These are phyloP conservation scores for Enoplosus armatus DNA, from an alignment of 2,797 vertebrate species.

Conservation along the genomic window DNA sequence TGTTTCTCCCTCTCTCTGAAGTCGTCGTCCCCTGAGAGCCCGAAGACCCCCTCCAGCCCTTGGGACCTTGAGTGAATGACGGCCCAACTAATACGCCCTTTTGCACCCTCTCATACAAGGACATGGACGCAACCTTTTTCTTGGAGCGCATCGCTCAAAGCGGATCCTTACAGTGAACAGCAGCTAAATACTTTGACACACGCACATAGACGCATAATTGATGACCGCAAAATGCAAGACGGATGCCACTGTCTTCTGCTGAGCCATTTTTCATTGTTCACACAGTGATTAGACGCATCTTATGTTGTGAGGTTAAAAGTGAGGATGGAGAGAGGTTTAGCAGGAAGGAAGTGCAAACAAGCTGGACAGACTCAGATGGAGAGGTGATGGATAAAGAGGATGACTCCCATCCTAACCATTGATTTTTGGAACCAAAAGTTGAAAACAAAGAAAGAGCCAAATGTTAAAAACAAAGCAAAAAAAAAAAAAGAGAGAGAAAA, in stretches of 20 bases:
- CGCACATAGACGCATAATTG: slow-evolving; percentile 51
- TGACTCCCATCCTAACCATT: slow-evolving; percentile 36
- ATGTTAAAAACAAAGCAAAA: slow-evolving; percentile 49
- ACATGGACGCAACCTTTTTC: slow-evolving; percentile 72
- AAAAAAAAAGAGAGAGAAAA: slow-evolving; percentile 34
- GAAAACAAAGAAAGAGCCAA: slow-evolving; percentile 52
- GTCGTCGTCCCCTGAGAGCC: slow-evolving; percentile 87
- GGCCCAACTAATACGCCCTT: slow-evolving; percentile 73
- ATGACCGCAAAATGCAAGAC: slow-evolving; percentile 67
- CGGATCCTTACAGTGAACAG: slow-evolving; percentile 65
- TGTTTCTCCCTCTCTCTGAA: slow-evolving; percentile 86
- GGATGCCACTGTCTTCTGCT: slow-evolving; percentile 76
- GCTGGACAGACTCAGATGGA: slow-evolving; percentile 43
- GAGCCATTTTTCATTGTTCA: slow-evolving; percentile 78
- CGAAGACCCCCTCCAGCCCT: slow-evolving; percentile 85
- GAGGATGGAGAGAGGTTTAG: slow-evolving; percentile 48
- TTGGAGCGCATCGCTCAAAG: slow-evolving; percentile 69
- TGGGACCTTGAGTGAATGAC: slow-evolving; percentile 89
- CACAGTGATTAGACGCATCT: slow-evolving; percentile 51
- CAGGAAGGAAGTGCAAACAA: slow-evolving; percentile 35
- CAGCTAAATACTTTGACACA: slow-evolving; percentile 61
- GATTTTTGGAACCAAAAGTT: slow-evolving; percentile 58
- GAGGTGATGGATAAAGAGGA: slow-evolving; percentile 47
- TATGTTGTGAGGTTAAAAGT: slow-evolving; percentile 45
- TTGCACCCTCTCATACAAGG: slow-evolving; percentile 73